Percentiles rank a stretch among this genome's conserved stretches.
Conservation (phyloP, 1,140 invertebrate genomes). For the Neuroterus valhalla region DNA sequence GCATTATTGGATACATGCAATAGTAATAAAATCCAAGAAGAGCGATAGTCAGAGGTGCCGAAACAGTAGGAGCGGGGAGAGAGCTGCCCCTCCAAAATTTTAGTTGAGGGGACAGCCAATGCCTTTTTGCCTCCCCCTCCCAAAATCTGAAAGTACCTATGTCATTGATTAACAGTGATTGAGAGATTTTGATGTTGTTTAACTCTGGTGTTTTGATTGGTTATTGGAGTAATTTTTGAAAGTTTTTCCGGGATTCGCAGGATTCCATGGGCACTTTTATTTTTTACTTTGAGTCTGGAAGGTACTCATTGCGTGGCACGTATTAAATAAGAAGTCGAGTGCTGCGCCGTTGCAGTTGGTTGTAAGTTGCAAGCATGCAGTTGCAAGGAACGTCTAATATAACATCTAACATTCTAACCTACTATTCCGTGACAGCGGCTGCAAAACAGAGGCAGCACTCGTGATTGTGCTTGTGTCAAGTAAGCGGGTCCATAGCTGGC, state of each 20-base stretch:
- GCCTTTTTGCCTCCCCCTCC: too few species aligned
- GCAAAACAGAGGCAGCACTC: neutral
- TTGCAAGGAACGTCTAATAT: constrained; percentile 8
- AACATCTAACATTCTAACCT: constrained; percentile 25
- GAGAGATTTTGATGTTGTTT: neutral
- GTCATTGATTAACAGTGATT: neutral
- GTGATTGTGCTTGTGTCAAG: constrained; percentile 25
- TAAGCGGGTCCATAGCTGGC: constrained; percentile 38
- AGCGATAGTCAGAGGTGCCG: too few species aligned
- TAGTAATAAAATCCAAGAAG: too few species aligned
- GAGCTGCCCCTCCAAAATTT: too few species aligned
- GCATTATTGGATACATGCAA: too few species aligned
- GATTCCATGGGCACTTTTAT: neutral
- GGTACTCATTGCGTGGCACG: neutral
- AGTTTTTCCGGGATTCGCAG: constrained; percentile 3
- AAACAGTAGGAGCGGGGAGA: too few species aligned
- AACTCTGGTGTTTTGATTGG: neutral
- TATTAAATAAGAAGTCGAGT: constrained; percentile 16
- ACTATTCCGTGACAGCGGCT: constrained; percentile 12
- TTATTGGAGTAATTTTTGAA: neutral
- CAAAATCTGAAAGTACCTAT: too few species aligned
- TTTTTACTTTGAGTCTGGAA: neutral
- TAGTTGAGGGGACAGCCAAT: too few species aligned
- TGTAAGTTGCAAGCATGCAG: too few species aligned
- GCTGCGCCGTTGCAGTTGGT: neutral